Base-by-base conservation (phyloP, 2,888 invertebrate species). In the Plusia festucae region DNA sequence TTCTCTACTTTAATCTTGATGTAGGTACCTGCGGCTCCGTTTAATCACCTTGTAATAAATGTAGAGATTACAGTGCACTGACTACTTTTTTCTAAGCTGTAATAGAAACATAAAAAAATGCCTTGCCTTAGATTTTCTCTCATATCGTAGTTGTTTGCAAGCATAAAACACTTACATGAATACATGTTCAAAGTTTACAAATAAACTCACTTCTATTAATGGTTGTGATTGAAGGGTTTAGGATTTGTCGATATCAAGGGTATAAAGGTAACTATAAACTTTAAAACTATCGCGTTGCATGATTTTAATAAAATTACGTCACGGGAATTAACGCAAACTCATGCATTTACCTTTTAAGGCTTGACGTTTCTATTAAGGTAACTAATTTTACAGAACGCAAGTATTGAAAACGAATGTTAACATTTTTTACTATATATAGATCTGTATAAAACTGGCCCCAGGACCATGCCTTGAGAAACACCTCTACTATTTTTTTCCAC, bases 21-120 rank as follows among this genome's bases (percentile, higher is more conserved):
- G n/a, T n/a, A n/a, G 11, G 46, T 20, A 49, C 5, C 11, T 18
- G 20, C 46, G 20, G 18, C 46, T 16, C 9, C 16, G 18, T 49
- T 49, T 49, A 20, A 49, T 49, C 20, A 20, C 46, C 9, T 20
- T 20, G 46, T 49, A 49, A 49, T 49, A 49, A 49, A 49, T 49
- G 20, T 18, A 7, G 20, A 49, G 46, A 49, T 49, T 49, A 49
- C 20, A 20, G 18, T 20, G 9, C 4, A 4, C 46, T 49, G 46
- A 49, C 20, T 18, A 49, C 20, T 49, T 49, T 20, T 49, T 49
- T 20, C 46, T 49, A 20, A 49, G 20, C 40, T 40, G 46, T 20
- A 49, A 49, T 49, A 49, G 9, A 49, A 20, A 49, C 20, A 20
- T 49, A 18, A 49, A 49, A 20, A 44, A 46, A 8, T 49, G 18